These are phyloP conservation scores for Saiga tatarica DNA, from an alignment of 2,113 vertebrate genomes.

Conservation along the genomic window DNA sequence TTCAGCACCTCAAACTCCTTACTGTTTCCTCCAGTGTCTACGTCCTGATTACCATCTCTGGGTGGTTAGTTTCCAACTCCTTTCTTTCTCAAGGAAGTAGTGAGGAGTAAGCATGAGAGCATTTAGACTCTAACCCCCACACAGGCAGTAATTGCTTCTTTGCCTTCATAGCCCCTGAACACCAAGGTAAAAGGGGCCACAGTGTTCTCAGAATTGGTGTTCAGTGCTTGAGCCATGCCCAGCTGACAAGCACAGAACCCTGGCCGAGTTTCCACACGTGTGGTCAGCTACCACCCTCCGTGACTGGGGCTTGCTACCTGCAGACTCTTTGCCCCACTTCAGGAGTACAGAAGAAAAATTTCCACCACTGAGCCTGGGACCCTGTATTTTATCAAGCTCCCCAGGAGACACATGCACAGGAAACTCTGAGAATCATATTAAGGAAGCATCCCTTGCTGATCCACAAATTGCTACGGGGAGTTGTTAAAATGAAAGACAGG, in stretches of 20 bases:
- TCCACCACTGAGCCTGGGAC: fast-evolving
- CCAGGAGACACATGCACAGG: neutral
- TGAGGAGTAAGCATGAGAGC: neutral
- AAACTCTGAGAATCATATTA: neutral
- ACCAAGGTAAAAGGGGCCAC: neutral
- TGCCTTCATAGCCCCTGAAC: neutral
- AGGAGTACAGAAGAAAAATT: fast-evolving
- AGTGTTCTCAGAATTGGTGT: neutral
- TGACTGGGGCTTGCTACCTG: neutral
- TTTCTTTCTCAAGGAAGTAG: neutral
- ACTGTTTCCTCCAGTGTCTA: conserved; percentile 29
- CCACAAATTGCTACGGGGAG: neutral
- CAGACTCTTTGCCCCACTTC: neutral
- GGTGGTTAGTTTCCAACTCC: neutral
- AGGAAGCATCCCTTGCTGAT: neutral
- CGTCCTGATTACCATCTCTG: conserved; percentile 53
- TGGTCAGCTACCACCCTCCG: neutral
- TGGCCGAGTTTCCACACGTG: neutral
- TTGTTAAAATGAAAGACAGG: neutral
- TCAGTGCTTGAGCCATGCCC: fast-evolving
- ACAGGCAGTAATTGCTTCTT: neutral
- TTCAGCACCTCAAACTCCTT: conserved; percentile 50
- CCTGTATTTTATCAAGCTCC: neutral
- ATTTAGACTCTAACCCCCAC: neutral
- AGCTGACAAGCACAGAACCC: neutral